These are phyloP conservation scores for Aplysina aerophoba DNA, from an alignment of 37 sponge, comb jelly and placozoan species.

Conservation along the genomic window DNA sequence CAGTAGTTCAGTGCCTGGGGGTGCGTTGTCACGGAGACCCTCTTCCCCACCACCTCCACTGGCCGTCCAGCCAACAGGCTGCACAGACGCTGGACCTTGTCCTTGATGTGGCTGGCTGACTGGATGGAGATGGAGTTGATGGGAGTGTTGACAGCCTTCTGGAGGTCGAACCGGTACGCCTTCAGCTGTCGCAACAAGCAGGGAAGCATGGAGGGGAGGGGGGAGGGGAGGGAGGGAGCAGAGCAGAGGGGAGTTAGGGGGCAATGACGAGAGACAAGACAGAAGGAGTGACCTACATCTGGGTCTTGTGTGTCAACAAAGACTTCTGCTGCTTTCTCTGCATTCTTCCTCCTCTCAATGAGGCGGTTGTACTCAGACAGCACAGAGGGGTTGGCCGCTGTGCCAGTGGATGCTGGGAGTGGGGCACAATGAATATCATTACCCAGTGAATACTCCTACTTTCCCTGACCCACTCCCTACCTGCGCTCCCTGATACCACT, in stretches of 20 bases:
- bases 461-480: neutral
- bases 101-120: conserved; percentile 62
- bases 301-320: neutral
- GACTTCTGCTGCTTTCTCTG: neutral
- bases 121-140: conserved; percentile 72
- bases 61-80: conserved; percentile 54
- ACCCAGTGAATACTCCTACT: neutral
- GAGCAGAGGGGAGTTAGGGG: neutral
- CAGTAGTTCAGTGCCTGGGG: conserved; percentile 55
- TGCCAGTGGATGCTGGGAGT: neutral
- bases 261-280: neutral
- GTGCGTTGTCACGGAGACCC: conserved; percentile 50
- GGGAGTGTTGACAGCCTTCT: conserved; percentile 63
- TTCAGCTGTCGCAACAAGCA: conserved; percentile 20
- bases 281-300: conserved; percentile 1
- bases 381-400: neutral
- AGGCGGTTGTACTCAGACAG: neutral
- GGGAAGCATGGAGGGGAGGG: neutral
- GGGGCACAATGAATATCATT: neutral
- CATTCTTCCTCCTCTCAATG: neutral
- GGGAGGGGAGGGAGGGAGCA: neutral
- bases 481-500: neutral
- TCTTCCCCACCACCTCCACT: conserved; percentile 56
- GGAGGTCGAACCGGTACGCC: conserved; percentile 69
- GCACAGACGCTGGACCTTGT: conserved; percentile 56